These are phyloP conservation scores for Aplysia californica DNA, from an alignment of 1,140 invertebrate species.

Conservation along the genomic window DNA sequence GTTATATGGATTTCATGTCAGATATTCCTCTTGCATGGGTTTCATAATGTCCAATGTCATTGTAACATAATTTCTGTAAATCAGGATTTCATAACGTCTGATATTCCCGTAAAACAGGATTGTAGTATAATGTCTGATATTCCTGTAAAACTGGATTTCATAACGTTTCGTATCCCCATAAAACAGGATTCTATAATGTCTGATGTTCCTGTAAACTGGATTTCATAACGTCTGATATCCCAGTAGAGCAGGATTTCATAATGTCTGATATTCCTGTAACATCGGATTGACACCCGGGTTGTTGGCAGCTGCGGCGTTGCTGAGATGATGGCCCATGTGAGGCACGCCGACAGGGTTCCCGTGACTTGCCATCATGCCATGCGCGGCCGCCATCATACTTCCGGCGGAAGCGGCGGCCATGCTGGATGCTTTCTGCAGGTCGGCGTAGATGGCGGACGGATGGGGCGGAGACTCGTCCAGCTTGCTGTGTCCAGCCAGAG, in stretches of 20 bases:
- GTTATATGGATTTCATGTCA: no score
- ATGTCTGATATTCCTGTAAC: slow-evolving; percentile 27
- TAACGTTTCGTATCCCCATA: no score
- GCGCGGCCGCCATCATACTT: slow-evolving; percentile 23
- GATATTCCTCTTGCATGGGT: no score
- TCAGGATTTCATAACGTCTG: slow-evolving; percentile 16
- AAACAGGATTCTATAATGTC: no score
- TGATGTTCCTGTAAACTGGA: no score
- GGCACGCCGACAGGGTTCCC: not conserved
- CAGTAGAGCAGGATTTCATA: slow-evolving; percentile 1
- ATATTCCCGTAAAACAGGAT: not conserved
- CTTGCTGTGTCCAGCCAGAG: slow-evolving; percentile 16
- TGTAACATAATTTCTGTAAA: no score
- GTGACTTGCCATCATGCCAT: slow-evolving; percentile 28
- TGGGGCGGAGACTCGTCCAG: slow-evolving; percentile 21
- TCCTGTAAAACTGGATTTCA: no score
- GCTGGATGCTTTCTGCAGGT: slow-evolving; percentile 27
- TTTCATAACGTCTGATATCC: no score
- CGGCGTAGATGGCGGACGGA: slow-evolving; percentile 29
- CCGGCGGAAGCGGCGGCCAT: slow-evolving; percentile 28
- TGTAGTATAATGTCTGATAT: not conserved
- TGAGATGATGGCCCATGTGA: slow-evolving; percentile 20
- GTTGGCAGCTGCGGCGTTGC: not conserved
- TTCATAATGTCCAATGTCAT: no score
- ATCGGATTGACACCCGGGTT: slow-evolving; percentile 12